Conservation (phyloP, 2,113 vertebrate genomes). For the Neogale vison region DNA sequence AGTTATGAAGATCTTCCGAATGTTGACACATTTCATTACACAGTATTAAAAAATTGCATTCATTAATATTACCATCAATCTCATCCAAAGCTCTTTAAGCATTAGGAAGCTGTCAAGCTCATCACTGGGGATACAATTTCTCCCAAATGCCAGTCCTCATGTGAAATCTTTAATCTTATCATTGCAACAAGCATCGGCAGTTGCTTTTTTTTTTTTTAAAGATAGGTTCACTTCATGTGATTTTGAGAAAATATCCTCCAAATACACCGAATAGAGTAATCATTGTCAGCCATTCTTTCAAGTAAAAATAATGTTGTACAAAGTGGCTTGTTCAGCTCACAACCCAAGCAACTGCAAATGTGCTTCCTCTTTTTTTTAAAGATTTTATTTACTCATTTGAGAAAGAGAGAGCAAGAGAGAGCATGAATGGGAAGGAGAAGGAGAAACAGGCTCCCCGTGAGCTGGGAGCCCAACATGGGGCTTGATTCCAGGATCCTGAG, state of each 20-base stretch:
- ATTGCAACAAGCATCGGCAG: neutral
- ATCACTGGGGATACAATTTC: neutral
- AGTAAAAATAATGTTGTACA: neutral
- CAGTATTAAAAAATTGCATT: neutral
- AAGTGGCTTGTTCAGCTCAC: neutral
- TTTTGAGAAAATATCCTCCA: neutral
- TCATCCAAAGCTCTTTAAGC: neutral
- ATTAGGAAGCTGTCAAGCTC: neutral
- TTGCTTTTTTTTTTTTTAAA: conserved; percentile 39
- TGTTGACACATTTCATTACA: neutral
- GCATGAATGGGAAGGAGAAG: too few relatives aligned
- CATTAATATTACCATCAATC: neutral
- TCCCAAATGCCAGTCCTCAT: neutral
- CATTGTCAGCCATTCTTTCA: neutral
- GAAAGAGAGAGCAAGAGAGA: too few relatives aligned
- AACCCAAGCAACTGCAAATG: neutral
- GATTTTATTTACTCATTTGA: neutral
- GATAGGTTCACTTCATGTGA: neutral
- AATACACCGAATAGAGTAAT: neutral
- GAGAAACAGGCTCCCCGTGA: neutral
- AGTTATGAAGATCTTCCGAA: neutral
- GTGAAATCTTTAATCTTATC: neutral
- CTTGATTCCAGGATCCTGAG: neutral
- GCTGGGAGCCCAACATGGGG: neutral
- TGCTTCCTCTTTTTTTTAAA: neutral